Evolutionary conservation across 2,113 vertebrate species (phyloP), one percentile per base, ranked within the genome.

Genomic region (Orycteropus afer): DNA sequence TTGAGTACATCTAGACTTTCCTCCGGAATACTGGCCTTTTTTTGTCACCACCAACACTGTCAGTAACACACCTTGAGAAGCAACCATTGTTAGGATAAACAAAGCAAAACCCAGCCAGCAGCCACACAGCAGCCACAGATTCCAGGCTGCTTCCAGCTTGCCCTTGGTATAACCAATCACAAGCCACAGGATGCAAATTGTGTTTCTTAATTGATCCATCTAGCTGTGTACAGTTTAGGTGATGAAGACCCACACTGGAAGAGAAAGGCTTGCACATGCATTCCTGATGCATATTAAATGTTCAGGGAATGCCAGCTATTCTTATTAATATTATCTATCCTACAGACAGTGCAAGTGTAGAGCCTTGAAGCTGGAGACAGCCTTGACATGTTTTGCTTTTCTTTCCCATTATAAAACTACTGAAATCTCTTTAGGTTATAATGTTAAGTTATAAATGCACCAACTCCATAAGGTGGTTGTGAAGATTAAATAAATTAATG

Each of bases 141-240:
- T 53, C 69, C 55, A 0, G 61, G 83, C 77, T 10, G 49, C 79
- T 93, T 86, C 69, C 77, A n/a, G 89, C 91, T 23, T 73, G 93
- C 83, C 6, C n/a, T 25, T 32, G 15, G 84, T 40, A 13, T 49
- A 95, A 93, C 94, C 96, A 95, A 89, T 97, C n/a, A 1, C 32
- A 2, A 94, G 95, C 93, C 2, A 2, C 86, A 37, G 79, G 87
- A 93, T 93, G 94, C 78, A 95, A 95, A 95, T 86, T n/a, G 45
- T 51, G 78, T 34, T 96, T 51, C 86, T 89, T 95, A 92, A 97
- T 89, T 97, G 95, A 95, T 93, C 94, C 94, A 92, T 79, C 92
- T 78, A 82, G 92, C 88, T 57, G 11, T 2, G 84, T 45, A 12
- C 88, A 37, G 92, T 29, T 88, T 65, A 32, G 96, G 87, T 61